These are phyloP conservation scores for Polypterus bichir DNA, from an alignment of 2,113 vertebrate genomes.

Conservation along the genomic window DNA sequence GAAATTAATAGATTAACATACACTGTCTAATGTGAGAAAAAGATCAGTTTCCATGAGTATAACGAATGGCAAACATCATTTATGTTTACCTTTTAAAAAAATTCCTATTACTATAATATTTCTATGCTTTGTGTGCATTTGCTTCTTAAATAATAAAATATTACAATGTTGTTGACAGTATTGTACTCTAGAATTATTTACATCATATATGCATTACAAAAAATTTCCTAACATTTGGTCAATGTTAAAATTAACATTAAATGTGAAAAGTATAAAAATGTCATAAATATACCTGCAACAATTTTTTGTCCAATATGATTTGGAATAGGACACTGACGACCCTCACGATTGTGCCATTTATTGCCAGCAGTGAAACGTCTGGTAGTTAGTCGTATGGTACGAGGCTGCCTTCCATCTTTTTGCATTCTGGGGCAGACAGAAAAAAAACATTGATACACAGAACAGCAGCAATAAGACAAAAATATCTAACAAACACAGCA, in stretches of 20 bases:
- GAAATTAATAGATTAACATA: background rate
- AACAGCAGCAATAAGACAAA: background rate
- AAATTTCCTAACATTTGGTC: too few relatives aligned
- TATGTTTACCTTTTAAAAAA: too few relatives aligned
- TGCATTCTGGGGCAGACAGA: conserved; percentile 40
- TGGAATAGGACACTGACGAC: conserved; percentile 69
- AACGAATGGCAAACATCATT: too few relatives aligned
- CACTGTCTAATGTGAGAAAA: too few relatives aligned
- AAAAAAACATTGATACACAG: background rate
- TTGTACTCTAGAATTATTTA: too few relatives aligned
- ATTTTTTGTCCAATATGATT: conserved; percentile 55
- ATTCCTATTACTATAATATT: too few relatives aligned
- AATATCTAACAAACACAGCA: background rate
- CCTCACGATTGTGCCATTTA: conserved; percentile 61
- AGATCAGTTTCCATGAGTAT: too few relatives aligned
- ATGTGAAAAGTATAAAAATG: background rate
- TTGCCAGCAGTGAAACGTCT: conserved; percentile 43
- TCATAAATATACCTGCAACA: conserved; percentile 39
- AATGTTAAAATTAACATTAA: too few relatives aligned
- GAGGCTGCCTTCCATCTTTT: conserved; percentile 66
- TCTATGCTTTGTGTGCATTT: too few relatives aligned
- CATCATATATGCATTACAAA: too few relatives aligned
- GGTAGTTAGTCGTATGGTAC: conserved; percentile 60
- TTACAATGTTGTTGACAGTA: too few relatives aligned
- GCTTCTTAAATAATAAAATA: too few relatives aligned